Evolutionary conservation across 2,113 vertebrate species (phyloP).

Genomic region (Calyptommatus sinebrachiatus): DNA sequence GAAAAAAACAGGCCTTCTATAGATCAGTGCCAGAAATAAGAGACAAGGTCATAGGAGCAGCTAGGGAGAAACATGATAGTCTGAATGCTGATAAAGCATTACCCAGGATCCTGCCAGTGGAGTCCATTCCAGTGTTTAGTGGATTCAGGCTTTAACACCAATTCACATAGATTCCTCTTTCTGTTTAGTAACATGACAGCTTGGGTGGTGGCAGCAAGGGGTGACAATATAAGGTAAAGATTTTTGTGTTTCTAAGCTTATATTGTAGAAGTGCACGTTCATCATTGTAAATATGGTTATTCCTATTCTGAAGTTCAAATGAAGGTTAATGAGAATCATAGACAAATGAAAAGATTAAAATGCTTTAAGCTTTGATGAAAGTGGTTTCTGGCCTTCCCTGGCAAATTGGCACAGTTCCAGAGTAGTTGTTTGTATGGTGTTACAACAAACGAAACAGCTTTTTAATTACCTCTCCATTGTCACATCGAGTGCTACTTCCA

Average conservation of each 20-base stretch:
- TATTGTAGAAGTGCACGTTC: not conserved
- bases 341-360: not conserved
- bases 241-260: no score
- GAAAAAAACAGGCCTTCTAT: not conserved
- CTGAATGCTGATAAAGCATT: no score
- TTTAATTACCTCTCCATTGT: constrained; percentile 27
- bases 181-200: no score
- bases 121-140: no score
- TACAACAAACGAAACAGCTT: constrained; percentile 37
- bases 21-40: not conserved
- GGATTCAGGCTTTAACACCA: no score
- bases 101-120: no score
- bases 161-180: no score
- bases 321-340: not conserved
- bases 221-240: no score
- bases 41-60: not conserved
- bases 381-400: constrained; percentile 9
- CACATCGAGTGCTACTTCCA: constrained; percentile 21
- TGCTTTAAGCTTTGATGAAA: not conserved
- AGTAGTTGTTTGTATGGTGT: constrained; percentile 25
- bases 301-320: not conserved
- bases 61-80: no score
- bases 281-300: not conserved
- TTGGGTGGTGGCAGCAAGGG: no score
- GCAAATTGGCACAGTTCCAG: constrained; percentile 3